Conservation (phyloP, 2,797 vertebrate genomes). For the Dromococcyx pavoninus region DNA sequence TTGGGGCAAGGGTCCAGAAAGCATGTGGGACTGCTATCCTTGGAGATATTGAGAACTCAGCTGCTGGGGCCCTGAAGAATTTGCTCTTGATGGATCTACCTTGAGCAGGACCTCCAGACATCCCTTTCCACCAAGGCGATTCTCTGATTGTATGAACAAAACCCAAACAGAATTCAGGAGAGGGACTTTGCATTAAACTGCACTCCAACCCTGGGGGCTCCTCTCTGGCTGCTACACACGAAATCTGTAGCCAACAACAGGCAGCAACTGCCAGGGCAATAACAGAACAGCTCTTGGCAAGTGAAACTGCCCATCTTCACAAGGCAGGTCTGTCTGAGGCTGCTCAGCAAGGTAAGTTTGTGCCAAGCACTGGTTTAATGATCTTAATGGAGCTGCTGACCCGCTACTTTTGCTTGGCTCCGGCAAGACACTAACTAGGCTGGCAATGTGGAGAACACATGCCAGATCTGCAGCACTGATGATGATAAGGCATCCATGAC, state of each 20-base stretch:
- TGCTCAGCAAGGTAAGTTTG: not conserved
- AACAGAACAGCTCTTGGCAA: slow-evolving; percentile 3
- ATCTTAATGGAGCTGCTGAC: slow-evolving; percentile 12
- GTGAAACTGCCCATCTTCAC: not conserved
- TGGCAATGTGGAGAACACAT: not conserved
- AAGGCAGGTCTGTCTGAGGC: not conserved
- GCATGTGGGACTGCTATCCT: not conserved
- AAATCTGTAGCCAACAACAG: not conserved
- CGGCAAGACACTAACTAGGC: not conserved
- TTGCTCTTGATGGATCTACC: not conserved
- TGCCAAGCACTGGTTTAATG: not conserved
- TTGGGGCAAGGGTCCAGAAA: not conserved
- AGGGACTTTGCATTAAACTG: not conserved
- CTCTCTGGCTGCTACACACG: not conserved
- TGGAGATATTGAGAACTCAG: not conserved
- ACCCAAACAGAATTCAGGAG: not conserved
- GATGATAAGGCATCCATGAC: not conserved
- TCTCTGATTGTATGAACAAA: not conserved
- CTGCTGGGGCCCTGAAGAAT: not conserved
- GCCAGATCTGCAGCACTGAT: not conserved
- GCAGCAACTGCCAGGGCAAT: not conserved
- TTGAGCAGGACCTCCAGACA: not conserved
- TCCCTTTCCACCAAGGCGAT: not conserved
- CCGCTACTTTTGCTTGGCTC: not conserved
- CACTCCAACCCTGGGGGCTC: not conserved